Conservation (phyloP, 2,113 vertebrate genomes). For the Morone saxatilis region DNA sequence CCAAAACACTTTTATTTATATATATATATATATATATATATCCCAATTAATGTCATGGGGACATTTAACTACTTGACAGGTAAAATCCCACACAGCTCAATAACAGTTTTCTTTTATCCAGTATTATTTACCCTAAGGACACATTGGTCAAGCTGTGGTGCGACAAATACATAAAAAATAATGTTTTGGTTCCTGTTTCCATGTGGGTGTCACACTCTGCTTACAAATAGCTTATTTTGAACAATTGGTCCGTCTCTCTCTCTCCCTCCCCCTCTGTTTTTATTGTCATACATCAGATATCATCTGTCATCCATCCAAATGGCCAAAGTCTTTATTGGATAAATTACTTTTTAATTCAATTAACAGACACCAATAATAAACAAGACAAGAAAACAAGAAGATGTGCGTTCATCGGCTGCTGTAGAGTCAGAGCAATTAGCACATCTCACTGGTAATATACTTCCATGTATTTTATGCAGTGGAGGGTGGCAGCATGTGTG, state of each 20-base stretch:
- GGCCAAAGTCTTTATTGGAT: constrained; percentile 39
- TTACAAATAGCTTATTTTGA: constrained; percentile 50
- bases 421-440: constrained; percentile 33
- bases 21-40: too few relatives aligned
- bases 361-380: constrained; percentile 22
- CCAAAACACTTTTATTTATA: neutral
- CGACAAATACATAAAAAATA: constrained; percentile 38
- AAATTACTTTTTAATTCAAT: constrained; percentile 60
- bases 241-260: neutral
- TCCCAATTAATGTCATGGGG: constrained; percentile 25
- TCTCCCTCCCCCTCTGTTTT: neutral
- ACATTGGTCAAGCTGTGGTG: constrained; percentile 14
- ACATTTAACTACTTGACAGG: constrained; percentile 21
- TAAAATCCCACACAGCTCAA: constrained; percentile 35
- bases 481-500: neutral
- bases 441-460: neutral
- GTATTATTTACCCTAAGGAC: constrained; percentile 13
- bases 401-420: neutral
- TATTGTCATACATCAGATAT: constrained; percentile 28
- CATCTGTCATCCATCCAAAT: constrained; percentile 31
- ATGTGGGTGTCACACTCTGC: constrained; percentile 10
- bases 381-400: too few relatives aligned
- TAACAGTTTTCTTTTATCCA: constrained; percentile 33
- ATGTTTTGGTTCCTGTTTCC: constrained; percentile 15
- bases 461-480: neutral